Base-by-base conservation (phyloP, 2,888 invertebrate species). In the Beris chalybata region DNA sequence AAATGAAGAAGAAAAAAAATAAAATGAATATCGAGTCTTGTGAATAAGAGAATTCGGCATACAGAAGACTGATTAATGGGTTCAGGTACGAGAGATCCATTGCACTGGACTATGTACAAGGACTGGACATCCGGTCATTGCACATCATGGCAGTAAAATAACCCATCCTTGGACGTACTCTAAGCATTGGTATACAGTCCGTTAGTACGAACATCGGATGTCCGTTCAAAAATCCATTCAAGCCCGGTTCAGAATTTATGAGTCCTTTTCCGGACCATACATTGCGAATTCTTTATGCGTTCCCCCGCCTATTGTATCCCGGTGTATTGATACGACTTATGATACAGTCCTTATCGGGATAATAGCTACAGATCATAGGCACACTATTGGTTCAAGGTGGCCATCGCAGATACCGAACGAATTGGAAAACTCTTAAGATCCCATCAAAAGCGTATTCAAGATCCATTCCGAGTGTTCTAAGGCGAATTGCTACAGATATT, bases 41-140 rank as follows among this genome's bases (percentile, higher is more conserved):
- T 38, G 38, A 38, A 38, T 38, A 38, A 38, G 38, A 38, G 9
- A 38, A 38, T 38, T 9, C 5, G 38, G 38, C 9, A 38, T 61
- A 50, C 52, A 61, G 22, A 22, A 22, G 52, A 61, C 61, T 61
- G 61, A 61, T 61, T 61, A 61, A 61, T 61, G 52, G 22, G 61
- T 52, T 61, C 52, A 61, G 52, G 61, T 61, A 38, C 61, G 38
- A 9, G 9, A 15, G 9, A 15, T 38, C 38, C 52, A 43, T 38
- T 61, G 50, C 38, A 38, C 5, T 5, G 50, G 15, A 38, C 29
- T 47, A 38, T 61, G 61, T 38, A 52, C 5, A 52, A 61, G 61
- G 61, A 38, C 61, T 52, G 52, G 43, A 52, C 61, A 50, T 61
- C 61, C 61, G 61, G 61, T 61, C 61, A 61, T 50, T 61, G 29